A percentile compares a stretch with the other conserved stretches of the same genome.
phyloP scores from a whole-genome alignment of 2,797 vertebrate species.

The Muscicapa striata region DNA sequence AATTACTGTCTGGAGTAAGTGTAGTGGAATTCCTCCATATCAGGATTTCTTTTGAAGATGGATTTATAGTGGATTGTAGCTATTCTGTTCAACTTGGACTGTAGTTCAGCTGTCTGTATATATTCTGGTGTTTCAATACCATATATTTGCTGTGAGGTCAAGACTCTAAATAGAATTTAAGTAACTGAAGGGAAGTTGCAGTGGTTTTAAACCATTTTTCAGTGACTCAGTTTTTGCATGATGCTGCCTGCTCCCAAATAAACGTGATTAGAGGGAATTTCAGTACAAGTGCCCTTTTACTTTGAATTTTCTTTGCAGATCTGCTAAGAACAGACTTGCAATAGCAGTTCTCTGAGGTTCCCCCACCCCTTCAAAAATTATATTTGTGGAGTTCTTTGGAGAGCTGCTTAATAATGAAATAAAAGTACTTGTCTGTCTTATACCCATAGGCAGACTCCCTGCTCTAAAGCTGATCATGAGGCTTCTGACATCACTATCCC shows the following conservation, averaged over 20 bases:
- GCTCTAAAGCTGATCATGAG: conserved; percentile 68
- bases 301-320: conserved; percentile 28
- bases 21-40: background rate
- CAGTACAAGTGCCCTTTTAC: conserved; percentile 65
- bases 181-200: background rate
- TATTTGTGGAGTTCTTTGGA: conserved; percentile 58
- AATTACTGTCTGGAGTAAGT: background rate
- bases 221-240: background rate
- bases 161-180: background rate
- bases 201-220: background rate
- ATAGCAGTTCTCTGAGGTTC: conserved; percentile 53
- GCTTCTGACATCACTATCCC: conserved; percentile 64
- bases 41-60: background rate
- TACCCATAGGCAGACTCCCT: conserved; percentile 71
- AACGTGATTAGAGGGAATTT: conserved; percentile 55
- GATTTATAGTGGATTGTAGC: background rate
- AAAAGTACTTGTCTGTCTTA: conserved; percentile 68
- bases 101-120: background rate
- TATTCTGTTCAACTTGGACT: background rate
- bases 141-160: background rate
- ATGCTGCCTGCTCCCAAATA: conserved; percentile 14
- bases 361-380: background rate
- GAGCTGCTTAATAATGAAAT: conserved; percentile 62
- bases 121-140: background rate
- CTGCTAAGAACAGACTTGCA: conserved; percentile 60